phyloP scores from a whole-genome alignment of 1,140 invertebrate genomes.

The Papilio machaon region DNA sequence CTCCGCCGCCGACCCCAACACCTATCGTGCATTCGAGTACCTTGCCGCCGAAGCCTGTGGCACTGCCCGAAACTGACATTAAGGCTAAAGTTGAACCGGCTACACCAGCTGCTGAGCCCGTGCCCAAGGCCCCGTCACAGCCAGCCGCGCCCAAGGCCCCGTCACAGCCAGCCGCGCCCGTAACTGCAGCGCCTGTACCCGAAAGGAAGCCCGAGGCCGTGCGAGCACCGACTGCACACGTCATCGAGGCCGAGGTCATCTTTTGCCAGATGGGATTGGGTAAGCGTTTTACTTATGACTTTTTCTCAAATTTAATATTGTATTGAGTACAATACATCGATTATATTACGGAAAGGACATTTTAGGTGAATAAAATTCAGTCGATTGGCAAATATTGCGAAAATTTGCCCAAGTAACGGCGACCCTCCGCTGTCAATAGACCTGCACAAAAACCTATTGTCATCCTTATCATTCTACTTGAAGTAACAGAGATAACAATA shows the following conservation, averaged over 20 bases:
- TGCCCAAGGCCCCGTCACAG: conserved; percentile 59
- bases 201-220: conserved; percentile 50
- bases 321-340: conserved; percentile 9
- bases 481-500: background rate
- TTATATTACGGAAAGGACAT: background rate
- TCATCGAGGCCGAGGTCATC: conserved; percentile 85
- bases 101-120: conserved; percentile 62
- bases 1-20: conserved; percentile 36
- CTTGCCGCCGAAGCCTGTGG: conserved; percentile 45
- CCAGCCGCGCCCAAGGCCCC: conserved; percentile 56
- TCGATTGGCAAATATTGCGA: conserved; percentile 22
- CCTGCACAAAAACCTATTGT: background rate
- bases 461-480: background rate
- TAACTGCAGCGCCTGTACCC: conserved; percentile 42
- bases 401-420: background rate
- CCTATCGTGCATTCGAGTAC: conserved; percentile 42
- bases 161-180: conserved; percentile 58
- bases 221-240: conserved; percentile 71
- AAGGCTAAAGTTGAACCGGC: conserved; percentile 46
- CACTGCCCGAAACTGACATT: conserved; percentile 41
- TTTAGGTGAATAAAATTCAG: conserved; percentile 43
- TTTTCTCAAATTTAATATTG: background rate
- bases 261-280: conserved; percentile 86
- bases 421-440: background rate
- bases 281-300: conserved; percentile 68